Base-by-base conservation (phyloP, 2,113 vertebrate species). In the Phaetusa simplex region DNA sequence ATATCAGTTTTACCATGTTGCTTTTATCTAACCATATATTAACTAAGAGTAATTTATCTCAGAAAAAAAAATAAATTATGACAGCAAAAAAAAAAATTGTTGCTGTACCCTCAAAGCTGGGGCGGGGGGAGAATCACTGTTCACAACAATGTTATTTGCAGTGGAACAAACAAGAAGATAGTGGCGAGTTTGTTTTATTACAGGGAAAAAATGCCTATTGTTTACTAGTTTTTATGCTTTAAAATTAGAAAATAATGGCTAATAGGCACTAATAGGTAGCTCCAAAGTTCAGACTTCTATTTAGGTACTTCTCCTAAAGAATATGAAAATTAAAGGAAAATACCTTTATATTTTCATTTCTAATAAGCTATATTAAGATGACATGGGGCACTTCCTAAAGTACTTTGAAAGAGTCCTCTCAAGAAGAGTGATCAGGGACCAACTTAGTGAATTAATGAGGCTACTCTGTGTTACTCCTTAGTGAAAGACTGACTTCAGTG, bases 361-460 rank as follows among this genome's bases (percentile, higher is more conserved):
- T 52, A 73, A 86, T 26, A 36, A 61, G 6, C 43, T 88, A 5
- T 21, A 76, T 64, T 74, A 82, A 45, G 16, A 79, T 47, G 32
- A 52, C 21, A 64, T 16, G 30, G 26, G 45, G 36, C 14, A 70
- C 43, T 82, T 94, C 77, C n/a, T 78, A 26, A 66, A 89, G 50
- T 36, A 76, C 24, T 86, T 90, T 19, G 20, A 58, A 14, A 27
- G 30, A 45, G 18, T 62, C 43, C 56, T 93, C 74, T 27, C 34
- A 45, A 59, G 38, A 83, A 78, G 34, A 49, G 55, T 59, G 83
- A 95, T 79, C 89, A 95, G 55, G 23, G n/a, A 94, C 21, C 3
- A 6, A 61, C 47, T 91, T 95, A 69, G 74, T 76, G 70, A 85
- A 82, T 87, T 96, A 94, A 91, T 50, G 66, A 91, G 78, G 66